phyloP scores from a whole-genome alignment of 2,797 vertebrate genomes.

The Sarcophilus harrisii region DNA sequence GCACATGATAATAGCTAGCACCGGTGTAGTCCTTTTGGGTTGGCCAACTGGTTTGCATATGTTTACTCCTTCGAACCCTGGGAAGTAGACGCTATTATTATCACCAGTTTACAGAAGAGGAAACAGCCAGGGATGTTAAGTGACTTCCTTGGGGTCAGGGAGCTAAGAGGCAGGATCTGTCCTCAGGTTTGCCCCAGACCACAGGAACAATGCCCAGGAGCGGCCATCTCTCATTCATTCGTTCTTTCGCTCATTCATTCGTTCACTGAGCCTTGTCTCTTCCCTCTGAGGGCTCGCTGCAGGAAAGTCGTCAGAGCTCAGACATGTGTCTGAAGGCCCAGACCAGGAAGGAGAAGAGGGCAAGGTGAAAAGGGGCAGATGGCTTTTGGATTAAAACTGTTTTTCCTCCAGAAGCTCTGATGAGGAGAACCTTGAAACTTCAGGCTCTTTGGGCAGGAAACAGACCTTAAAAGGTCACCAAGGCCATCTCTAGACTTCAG shows the following conservation, averaged over 20 bases:
- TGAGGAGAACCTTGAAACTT: slow-evolving; percentile 21
- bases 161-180: background rate
- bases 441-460: background rate
- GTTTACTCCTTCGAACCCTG: background rate
- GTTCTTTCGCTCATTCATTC: background rate
- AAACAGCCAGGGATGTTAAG: background rate
- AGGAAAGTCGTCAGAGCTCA: slow-evolving; percentile 31
- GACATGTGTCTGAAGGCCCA: slow-evolving; percentile 32
- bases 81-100: background rate
- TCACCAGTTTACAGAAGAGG: background rate
- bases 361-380: background rate
- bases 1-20: background rate
- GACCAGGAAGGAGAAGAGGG: slow-evolving; percentile 7
- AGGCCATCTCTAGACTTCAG: background rate
- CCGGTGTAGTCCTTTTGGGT: background rate
- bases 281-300: slow-evolving; percentile 5
- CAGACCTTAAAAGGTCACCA: background rate
- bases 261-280: background rate
- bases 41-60: background rate
- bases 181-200: background rate
- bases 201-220: background rate
- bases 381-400: slow-evolving; percentile 13
- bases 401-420: slow-evolving; percentile 42
- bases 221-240: background rate
- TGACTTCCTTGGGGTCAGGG: background rate